A percentile compares a stretch with the other conserved stretches of the same genome.
These are phyloP conservation scores for Amniataba percoides DNA, from an alignment of 2,797 vertebrate species.

Conservation along the genomic window DNA sequence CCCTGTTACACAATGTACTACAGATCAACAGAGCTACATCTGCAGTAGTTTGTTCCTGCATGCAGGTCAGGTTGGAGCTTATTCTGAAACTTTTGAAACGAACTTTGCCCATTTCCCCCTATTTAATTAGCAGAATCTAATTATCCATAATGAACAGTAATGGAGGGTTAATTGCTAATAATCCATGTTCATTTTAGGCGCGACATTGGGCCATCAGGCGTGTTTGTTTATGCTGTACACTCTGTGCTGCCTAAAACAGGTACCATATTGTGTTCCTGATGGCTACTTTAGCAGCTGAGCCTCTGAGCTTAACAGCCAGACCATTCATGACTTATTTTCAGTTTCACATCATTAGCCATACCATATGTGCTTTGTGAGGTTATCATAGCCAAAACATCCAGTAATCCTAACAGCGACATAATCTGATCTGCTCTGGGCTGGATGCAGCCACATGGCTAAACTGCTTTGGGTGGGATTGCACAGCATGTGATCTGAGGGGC, in stretches of 20 bases:
- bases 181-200: slow-evolving; percentile 6
- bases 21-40: slow-evolving; percentile 13
- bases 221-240: slow-evolving; percentile 17
- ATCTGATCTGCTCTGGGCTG: slow-evolving; percentile 77
- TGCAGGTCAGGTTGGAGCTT: slow-evolving; percentile 15
- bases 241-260: slow-evolving; percentile 25
- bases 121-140: slow-evolving; percentile 15
- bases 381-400: slow-evolving; percentile 77
- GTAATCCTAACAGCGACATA: slow-evolving; percentile 75
- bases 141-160: slow-evolving; percentile 11
- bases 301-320: slow-evolving; percentile 51
- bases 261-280: slow-evolving; percentile 58
- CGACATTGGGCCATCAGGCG: not conserved
- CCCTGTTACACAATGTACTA: slow-evolving; percentile 20
- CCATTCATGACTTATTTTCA: slow-evolving; percentile 58
- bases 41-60: slow-evolving; percentile 9
- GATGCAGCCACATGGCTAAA: slow-evolving; percentile 69
- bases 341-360: slow-evolving; percentile 80
- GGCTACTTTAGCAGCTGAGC: slow-evolving; percentile 60
- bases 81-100: slow-evolving; percentile 14
- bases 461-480: slow-evolving; percentile 78
- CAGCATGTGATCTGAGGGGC: slow-evolving; percentile 78
- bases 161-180: slow-evolving; percentile 36
- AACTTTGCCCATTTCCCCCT: slow-evolving; percentile 17
- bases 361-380: slow-evolving; percentile 74